Base-by-base conservation (phyloP, 2,113 vertebrate species). In the Psilopogon haemacephalus region DNA sequence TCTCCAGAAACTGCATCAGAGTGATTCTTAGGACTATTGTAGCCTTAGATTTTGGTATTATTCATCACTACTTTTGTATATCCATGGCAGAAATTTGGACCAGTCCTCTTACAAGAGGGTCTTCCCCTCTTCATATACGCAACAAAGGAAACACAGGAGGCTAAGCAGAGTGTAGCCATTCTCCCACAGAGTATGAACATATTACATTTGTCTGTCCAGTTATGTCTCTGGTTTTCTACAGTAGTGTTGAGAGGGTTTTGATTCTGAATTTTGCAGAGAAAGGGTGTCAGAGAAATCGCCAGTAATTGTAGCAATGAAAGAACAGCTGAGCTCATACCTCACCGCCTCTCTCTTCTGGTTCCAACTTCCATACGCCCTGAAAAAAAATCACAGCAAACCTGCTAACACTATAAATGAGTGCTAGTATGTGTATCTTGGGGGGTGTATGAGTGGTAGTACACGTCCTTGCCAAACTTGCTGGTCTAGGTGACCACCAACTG, bases 361-460 rank as follows among this genome's bases (percentile, higher is more conserved):
- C 89, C 5, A 68, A 28, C 37, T 87, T 70, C 59, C 15, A 59
- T 52, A 70, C 5, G 62, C 8, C 27, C 56, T 80, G 62, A 83
- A 94, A 94, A 94, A 94, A 93, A 81, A 55, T n/a, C 33, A 21
- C 44, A 90, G 76, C 78, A 94, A 88, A 93, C 85, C 37, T 55
- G 56, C 54, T 60, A 74, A 80, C 63, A 52, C 38, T 67, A 93
- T 62, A 78, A 70, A 44, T 84, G 70, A 67, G 33, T 81, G 70
- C 15, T 59, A 42, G 23, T 54, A 28, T 80, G 56, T 6, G 65
- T 55, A 30, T 74, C 24, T 79, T n/a, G 18, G 30, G 32, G 74
- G n/a, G 73, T 84, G 52, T 17, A 38, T 75, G 78, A 62, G 46
- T 15, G 56, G 69, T 65, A 85, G 9, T 32, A 19, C 4, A 23